Evolutionary conservation across 2,113 vertebrate genomes (phyloP).

Genomic region (Brachirus orientalis): DNA sequence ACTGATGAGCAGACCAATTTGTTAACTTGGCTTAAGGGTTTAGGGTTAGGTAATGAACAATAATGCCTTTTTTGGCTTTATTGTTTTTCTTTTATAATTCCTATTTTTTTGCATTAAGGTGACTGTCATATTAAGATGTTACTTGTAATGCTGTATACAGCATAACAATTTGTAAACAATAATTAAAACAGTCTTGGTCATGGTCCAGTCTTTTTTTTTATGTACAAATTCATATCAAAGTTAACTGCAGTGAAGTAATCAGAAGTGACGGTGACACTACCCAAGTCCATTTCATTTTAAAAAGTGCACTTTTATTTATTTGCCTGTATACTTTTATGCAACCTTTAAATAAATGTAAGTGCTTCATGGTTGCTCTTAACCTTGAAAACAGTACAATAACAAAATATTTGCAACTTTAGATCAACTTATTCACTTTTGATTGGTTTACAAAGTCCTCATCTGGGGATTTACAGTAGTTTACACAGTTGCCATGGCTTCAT

Average conservation of each 20-base stretch:
- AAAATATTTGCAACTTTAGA: background rate
- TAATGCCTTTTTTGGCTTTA: too few species aligned
- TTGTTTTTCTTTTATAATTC: too few species aligned
- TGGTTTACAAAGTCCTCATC: background rate
- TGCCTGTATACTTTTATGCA: background rate
- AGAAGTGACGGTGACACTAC: background rate
- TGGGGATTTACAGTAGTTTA: background rate
- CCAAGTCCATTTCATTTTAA: background rate
- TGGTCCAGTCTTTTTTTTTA: background rate
- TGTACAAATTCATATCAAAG: background rate
- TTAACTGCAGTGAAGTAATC: background rate
- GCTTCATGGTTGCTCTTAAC: background rate
- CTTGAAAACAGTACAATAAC: background rate
- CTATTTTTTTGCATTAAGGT: too few species aligned
- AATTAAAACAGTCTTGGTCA: background rate
- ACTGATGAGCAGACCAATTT: slow-evolving; percentile 63
- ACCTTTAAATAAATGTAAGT: background rate
- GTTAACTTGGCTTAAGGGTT: too few species aligned
- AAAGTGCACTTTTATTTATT: background rate
- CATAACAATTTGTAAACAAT: too few species aligned
- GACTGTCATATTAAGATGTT: too few species aligned
- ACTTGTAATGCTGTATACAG: too few species aligned
- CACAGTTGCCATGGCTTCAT: background rate
- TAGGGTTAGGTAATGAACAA: too few species aligned
- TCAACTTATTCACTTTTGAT: background rate